These are phyloP conservation scores for Alcis repandata DNA, from an alignment of 2,888 invertebrate species.

Conservation along the genomic window DNA sequence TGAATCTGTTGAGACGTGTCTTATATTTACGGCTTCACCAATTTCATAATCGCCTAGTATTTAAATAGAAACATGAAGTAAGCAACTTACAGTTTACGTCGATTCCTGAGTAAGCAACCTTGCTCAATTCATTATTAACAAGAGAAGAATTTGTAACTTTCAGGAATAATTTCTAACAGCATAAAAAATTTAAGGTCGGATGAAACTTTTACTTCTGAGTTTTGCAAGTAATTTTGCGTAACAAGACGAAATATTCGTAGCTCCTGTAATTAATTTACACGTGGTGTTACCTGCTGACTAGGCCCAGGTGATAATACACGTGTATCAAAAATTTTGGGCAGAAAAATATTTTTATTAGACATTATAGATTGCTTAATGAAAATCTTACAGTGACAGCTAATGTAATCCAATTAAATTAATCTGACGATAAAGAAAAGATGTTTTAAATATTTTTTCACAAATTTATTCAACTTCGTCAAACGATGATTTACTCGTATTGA, in stretches of 20 bases:
- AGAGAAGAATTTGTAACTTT: constrained; percentile 14
- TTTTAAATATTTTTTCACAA: too few relatives aligned
- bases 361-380: too few relatives aligned
- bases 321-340: background rate
- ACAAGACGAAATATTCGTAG: constrained; percentile 9
- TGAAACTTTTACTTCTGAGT: constrained; percentile 3
- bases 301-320: background rate
- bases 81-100: constrained; percentile 2
- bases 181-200: constrained; percentile 14
- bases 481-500: too few relatives aligned
- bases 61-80: background rate
- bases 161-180: constrained; percentile 23
- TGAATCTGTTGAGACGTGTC: too few relatives aligned
- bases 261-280: background rate
- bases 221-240: constrained; percentile 8
- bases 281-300: background rate
- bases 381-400: too few relatives aligned
- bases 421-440: too few relatives aligned
- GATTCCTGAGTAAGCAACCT: background rate
- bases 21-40: too few relatives aligned
- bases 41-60: background rate
- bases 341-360: too few relatives aligned
- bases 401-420: too few relatives aligned
- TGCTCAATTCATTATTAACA: constrained; percentile 15
- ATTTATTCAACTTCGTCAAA: too few relatives aligned